These are phyloP conservation scores for Pelusios castaneus DNA, from an alignment of 2,113 vertebrate species.

Conservation along the genomic window DNA sequence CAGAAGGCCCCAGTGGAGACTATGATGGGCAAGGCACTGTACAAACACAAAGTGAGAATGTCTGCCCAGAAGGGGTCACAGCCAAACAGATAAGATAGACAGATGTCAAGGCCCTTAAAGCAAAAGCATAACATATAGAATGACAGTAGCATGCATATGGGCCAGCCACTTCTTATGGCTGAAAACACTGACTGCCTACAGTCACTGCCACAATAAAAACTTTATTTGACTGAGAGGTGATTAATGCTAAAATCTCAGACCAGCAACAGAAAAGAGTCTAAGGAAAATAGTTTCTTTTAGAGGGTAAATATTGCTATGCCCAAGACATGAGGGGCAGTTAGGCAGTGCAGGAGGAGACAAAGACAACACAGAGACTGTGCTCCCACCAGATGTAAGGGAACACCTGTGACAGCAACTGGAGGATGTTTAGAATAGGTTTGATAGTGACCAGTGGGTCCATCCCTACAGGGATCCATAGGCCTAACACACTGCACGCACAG, in stretches of 20 bases:
- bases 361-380: background rate
- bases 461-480: background rate
- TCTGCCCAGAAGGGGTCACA: background rate
- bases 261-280: conserved; percentile 55
- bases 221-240: conserved; percentile 47
- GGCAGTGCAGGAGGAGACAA: background rate
- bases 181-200: conserved; percentile 26
- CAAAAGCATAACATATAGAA: background rate
- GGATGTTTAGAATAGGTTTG: background rate
- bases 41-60: background rate
- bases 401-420: background rate
- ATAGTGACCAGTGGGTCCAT: background rate
- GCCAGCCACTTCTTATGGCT: background rate
- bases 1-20: too few species aligned
- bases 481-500: background rate
- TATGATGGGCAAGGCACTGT: background rate
- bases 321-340: background rate
- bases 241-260: conserved; percentile 56
- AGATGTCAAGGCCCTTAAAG: background rate
- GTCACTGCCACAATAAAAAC: conserved; percentile 46
- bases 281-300: background rate
- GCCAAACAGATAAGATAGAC: background rate
- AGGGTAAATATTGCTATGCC: background rate
- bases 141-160: background rate
- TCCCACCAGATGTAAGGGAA: background rate